phyloP scores from a whole-genome alignment of 2,888 invertebrate genomes.

The Nomada ferruginata region DNA sequence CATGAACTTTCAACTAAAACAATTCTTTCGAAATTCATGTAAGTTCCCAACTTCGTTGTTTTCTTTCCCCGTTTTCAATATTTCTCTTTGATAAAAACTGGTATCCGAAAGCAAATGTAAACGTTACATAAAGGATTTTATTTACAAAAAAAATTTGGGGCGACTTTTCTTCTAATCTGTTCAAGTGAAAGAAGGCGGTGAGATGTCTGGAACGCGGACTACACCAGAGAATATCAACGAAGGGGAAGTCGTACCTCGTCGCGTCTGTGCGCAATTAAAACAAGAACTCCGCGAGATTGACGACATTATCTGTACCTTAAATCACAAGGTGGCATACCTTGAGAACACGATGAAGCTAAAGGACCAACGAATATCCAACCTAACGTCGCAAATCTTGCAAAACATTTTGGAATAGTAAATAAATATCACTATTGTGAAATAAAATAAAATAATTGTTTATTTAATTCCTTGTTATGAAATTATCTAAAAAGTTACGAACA shows the following conservation, averaged over 20 bases:
- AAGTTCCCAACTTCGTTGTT: conserved; percentile 1
- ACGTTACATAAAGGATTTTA: neutral
- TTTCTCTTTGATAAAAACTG: no score
- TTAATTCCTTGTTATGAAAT: neutral
- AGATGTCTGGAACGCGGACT: neutral
- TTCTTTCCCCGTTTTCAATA: no score
- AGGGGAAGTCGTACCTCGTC: conserved; percentile 74
- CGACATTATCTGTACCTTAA: conserved; percentile 85
- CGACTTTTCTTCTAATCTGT: neutral
- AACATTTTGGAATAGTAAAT: conserved; percentile 46
- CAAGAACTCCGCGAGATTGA: conserved; percentile 86
- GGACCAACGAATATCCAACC: conserved; percentile 85
- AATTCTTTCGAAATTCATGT: conserved; percentile 1
- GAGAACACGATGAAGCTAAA: conserved; percentile 87
- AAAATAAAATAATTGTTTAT: neutral
- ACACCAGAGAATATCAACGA: conserved; percentile 82
- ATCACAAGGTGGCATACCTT: conserved; percentile 87
- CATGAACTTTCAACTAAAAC: neutral
- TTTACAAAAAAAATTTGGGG: neutral
- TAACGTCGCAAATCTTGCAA: conserved; percentile 63
- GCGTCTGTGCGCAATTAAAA: conserved; percentile 75
- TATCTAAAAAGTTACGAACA: neutral
- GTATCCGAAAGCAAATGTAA: neutral
- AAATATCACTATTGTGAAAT: conserved; percentile 12
- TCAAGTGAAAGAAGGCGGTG: conserved; percentile 3